Percentiles rank a stretch among this genome's conserved stretches.
These are phyloP conservation scores for Nomada ferruginata DNA, from an alignment of 2,888 invertebrate species.

Conservation along the genomic window DNA sequence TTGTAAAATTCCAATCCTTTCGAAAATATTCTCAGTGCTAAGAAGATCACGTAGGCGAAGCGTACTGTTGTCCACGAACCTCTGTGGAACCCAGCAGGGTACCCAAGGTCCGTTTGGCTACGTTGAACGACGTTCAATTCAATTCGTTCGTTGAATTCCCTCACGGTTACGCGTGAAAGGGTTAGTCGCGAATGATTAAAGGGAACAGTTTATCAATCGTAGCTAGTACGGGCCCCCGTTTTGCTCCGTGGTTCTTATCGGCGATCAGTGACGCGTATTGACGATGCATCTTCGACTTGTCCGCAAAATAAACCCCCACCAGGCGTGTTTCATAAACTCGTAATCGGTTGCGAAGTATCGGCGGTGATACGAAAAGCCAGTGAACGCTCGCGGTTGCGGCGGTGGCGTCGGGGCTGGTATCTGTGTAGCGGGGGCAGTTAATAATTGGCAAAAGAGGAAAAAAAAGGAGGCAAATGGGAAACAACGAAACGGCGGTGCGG, in stretches of 20 bases:
- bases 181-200: too few relatives aligned
- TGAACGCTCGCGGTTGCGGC: not conserved
- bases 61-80: not conserved
- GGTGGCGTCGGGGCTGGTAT: not conserved
- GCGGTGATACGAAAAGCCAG: not conserved
- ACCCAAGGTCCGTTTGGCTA: too few relatives aligned
- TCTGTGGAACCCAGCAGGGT: too few relatives aligned
- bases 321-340: not conserved
- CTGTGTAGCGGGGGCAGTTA: conserved; percentile 9
- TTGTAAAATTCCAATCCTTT: conserved; percentile 58
- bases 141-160: not conserved
- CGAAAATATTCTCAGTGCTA: conserved; percentile 42
- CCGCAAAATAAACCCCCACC: conserved; percentile 21
- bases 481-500: not conserved
- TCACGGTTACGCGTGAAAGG: not conserved
- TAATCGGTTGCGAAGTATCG: not conserved
- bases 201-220: conserved; percentile 4
- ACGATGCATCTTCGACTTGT: conserved; percentile 1
- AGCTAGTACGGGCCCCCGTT: conserved; percentile 10
- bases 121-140: not conserved
- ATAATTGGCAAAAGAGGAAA: not conserved
- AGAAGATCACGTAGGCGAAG: not conserved
- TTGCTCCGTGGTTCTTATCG: conserved; percentile 20
- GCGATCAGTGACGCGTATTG: conserved; percentile 1
- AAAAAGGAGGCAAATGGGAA: not conserved